These are phyloP conservation scores for Alca torda DNA, from an alignment of 2,797 vertebrate genomes.

Conservation along the genomic window DNA sequence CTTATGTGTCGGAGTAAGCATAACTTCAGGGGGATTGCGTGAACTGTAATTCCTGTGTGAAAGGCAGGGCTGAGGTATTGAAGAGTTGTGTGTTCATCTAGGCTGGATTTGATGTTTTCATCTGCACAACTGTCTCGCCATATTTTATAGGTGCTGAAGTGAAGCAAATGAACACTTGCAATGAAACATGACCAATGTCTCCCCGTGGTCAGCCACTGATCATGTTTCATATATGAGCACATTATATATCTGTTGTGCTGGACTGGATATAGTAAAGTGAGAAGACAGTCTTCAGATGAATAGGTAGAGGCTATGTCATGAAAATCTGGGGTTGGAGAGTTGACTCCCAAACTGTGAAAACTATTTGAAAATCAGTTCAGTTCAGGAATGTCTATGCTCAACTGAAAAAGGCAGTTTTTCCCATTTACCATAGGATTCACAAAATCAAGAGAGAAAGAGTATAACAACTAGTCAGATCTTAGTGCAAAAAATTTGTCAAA, in stretches of 20 bases:
- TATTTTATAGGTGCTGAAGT: not conserved
- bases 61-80: not conserved
- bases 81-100: not conserved
- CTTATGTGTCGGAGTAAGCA: not conserved
- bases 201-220: not conserved
- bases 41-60: not conserved
- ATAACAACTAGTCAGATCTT: not conserved
- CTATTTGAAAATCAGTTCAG: not conserved
- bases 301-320: not conserved
- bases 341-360: not conserved
- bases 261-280: not conserved
- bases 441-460: not conserved
- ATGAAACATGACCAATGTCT: not conserved
- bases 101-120: not conserved
- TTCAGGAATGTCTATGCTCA: not conserved
- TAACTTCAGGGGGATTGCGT: not conserved
- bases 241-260: not conserved
- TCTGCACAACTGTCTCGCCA: not conserved
- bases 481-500: not conserved
- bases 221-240: not conserved
- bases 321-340: not conserved
- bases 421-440: not conserved
- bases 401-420: not conserved
- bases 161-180: not conserved
- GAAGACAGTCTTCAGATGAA: not conserved